Base-by-base conservation (phyloP, 2,113 vertebrate species). In the Scomber colias region DNA sequence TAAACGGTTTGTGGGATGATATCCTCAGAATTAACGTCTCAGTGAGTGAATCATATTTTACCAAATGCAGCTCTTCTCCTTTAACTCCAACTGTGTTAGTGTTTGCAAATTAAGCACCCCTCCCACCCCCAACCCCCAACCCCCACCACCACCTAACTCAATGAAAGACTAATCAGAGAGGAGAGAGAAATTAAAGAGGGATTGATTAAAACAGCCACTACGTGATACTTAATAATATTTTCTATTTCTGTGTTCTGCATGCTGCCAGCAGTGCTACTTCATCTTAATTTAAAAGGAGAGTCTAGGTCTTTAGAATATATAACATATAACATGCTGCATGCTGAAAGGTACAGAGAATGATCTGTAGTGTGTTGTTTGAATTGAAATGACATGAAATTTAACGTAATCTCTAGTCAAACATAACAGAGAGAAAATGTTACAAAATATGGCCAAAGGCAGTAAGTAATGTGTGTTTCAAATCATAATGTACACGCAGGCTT, bases 231-330 rank as follows among this genome's bases (percentile, higher is more conserved):
- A 78, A 69, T 48, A 53, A 59, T n/a, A 63, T 8, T 56, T 55
- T 51, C 27, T 27, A 17, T 21, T 21, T 21, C 56, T 30, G 51
- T 15, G 31, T 48, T 64, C 48, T 45, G 65, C 30, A 31, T 10
- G 15, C 76, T 68, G 75, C 64, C 84, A 59, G 53, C 48, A 24
- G 27, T 11, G 16, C 5, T 3, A 13, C 54, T 50, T 54, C 56
- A 77, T 55, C 63, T 72, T 45, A 63, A 82, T 79, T 45, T 56
- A 68, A 51, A 82, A 73, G 44, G 12, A 69, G 53, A 21, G 77
- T 13, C 59, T 30, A 5, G 14, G 59, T 15, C 17, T 61, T 50
- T 4, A 46, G 21, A 77, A 70, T 66, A 50, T 75, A 45, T 71
- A 71, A 60, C 21, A 5, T 24, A 27, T 15, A 10, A 27, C n/a